Conservation (phyloP, 2,113 vertebrate genomes). For the Xiphophorus maculatus region DNA sequence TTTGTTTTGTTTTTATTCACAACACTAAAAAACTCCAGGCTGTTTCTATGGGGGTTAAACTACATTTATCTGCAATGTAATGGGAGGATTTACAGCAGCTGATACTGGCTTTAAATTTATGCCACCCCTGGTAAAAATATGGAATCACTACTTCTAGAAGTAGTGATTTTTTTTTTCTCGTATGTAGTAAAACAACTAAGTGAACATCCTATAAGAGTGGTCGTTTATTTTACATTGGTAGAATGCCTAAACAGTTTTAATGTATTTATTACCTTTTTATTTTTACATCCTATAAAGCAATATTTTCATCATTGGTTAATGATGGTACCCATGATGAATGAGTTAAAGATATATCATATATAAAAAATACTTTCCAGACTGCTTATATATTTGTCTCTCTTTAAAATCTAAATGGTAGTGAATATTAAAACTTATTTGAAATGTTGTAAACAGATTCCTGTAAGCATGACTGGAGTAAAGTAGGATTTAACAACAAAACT, state of each 20-base stretch:
- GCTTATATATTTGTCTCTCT: background rate
- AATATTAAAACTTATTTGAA: background rate
- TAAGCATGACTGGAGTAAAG: too few relatives aligned
- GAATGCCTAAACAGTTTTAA: conserved; percentile 13
- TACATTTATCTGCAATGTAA: background rate
- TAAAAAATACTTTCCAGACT: too few relatives aligned
- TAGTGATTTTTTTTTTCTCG: too few relatives aligned
- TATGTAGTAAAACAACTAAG: too few relatives aligned
- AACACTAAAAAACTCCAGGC: too few relatives aligned
- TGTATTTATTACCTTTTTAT: background rate
- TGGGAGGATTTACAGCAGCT: background rate
- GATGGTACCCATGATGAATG: conserved; percentile 3
- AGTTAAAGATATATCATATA: conserved; percentile 10
- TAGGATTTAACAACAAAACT: too few relatives aligned
- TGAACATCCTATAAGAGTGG: too few relatives aligned
- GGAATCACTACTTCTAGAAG: too few relatives aligned
- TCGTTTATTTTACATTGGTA: background rate
- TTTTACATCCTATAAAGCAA: conserved; percentile 13
- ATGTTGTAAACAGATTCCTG: too few relatives aligned
- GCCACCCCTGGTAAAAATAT: background rate
- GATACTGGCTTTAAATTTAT: background rate
- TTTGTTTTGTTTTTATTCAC: background rate
- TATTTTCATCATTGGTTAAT: background rate
- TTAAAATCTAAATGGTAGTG: background rate
- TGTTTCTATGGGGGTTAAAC: background rate